Base-by-base conservation (phyloP, 2,888 invertebrate genomes). In the Frankliniella fusca region DNA sequence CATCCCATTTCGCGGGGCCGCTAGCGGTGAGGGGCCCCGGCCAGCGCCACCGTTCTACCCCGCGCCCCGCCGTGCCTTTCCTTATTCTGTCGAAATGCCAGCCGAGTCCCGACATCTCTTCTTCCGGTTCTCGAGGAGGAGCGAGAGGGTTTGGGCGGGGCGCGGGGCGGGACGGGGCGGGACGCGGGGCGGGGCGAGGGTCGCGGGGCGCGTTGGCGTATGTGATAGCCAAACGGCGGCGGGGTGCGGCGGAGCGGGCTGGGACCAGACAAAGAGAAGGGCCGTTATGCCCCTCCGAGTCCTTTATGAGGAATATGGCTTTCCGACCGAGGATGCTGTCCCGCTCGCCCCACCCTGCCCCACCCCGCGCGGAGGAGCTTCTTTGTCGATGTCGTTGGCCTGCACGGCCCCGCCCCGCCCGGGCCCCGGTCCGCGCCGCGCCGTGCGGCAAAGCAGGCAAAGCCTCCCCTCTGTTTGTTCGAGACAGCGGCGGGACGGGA, bases 221-320 rank as follows among this genome's bases (percentile, higher is more conserved):
- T 61, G 61, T n/a, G 61, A 61, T 61, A 61, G 18, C 18, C 61
- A n/a, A 18, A 18, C 61, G 15, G 61, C 12, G 54, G 20, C 18
- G 61, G 61, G 54, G 61, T 38, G 38, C 38, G 38, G 18, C 0
- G 61, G 61, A 18, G 15, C 8, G n/a, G 7, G n/a, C 7, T 18
- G 61, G 7, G 61, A 18, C 15, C 61, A 61, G 61, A 61, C 61
- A 61, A 61, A 38, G 61, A 18, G 61, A 7, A 0, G 15, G 61
- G 61, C 61, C 11, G 15, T 18, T 18, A 18, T 7, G 61, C 61
- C 61, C n/a, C 61, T n/a, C 61, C 20, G 61, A 61, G 61, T n/a
- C 61, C 61, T n/a, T 61, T 61, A 61, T 61, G 61, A 61, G n/a
- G 61, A 61, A 61, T 61, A 61, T 61, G 61, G 61, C 61, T 61